Percentiles rank a stretch among this genome's conserved stretches.
Conservation (phyloP, 1,140 invertebrate genomes). For the Aphis gossypii region DNA sequence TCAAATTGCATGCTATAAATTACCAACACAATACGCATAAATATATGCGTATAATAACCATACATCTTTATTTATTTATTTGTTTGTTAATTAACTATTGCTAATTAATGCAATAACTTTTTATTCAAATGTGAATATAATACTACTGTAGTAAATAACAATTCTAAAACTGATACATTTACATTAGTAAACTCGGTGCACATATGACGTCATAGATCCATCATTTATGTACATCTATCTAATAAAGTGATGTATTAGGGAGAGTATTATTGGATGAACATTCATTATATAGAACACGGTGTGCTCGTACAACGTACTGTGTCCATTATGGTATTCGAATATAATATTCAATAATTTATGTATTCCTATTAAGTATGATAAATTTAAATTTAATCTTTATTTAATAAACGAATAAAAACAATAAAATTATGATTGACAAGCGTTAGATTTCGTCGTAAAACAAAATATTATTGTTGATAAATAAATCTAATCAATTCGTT, state of each 20-base stretch:
- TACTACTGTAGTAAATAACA: neutral
- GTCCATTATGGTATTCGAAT: neutral
- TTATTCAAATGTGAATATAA: neutral
- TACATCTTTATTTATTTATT: neutral
- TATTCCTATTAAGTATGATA: neutral
- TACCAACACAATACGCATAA: neutral
- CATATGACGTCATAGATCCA: neutral
- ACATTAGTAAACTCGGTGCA: neutral
- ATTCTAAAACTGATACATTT: constrained; percentile 19
- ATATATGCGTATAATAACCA: neutral
- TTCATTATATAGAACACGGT: neutral
- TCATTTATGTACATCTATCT: neutral
- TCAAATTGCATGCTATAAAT: neutral
- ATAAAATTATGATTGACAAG: neutral
- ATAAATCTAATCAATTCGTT: neutral
- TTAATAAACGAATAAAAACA: neutral
- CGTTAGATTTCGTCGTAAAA: neutral
- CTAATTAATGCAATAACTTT: neutral
- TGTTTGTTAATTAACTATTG: neutral
- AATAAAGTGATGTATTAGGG: neutral
- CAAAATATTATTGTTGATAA: neutral
- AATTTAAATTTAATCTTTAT: neutral
- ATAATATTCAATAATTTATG: neutral
- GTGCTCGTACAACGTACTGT: neutral
- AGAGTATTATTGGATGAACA: constrained; percentile 1